Percentiles rank a stretch among this genome's conserved stretches.
phyloP scores from a whole-genome alignment of 2,113 vertebrate genomes.

The Peucedramus taeniatus region DNA sequence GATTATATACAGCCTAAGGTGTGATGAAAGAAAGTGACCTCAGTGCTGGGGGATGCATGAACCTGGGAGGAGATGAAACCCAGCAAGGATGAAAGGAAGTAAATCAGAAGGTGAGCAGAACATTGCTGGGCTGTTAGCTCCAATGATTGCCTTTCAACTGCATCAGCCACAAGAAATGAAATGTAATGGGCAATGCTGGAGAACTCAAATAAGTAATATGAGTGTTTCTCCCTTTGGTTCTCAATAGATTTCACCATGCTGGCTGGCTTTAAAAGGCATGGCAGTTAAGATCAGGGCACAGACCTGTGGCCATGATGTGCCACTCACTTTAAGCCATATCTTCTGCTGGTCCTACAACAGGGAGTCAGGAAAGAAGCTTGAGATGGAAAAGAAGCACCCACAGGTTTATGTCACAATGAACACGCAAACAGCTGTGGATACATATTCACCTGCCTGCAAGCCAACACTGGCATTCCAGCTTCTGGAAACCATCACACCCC shows the following conservation, averaged over 20 bases:
- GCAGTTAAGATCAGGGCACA: background rate
- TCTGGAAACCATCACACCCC: background rate
- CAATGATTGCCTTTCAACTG: slow-evolving; percentile 58
- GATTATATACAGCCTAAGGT: slow-evolving; percentile 34
- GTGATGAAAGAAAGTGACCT: slow-evolving; percentile 40
- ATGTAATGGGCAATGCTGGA: slow-evolving; percentile 14
- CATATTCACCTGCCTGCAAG: background rate
- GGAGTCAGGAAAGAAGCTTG: background rate
- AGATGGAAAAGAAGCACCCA: background rate
- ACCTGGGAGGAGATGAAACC: slow-evolving; percentile 54
- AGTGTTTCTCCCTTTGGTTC: background rate
- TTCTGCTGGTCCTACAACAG: background rate
- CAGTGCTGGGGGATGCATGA: background rate
- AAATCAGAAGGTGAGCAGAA: slow-evolving; percentile 66
- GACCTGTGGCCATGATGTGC: background rate
- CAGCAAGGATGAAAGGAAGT: slow-evolving; percentile 24
- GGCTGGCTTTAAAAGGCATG: background rate
- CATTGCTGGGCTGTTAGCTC: slow-evolving; percentile 50
- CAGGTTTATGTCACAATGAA: background rate
- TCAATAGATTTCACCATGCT: background rate
- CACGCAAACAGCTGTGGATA: background rate
- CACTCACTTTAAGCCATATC: background rate
- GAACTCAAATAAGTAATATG: slow-evolving; percentile 42
- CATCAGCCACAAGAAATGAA: slow-evolving; percentile 33
- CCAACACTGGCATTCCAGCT: background rate